Conservation (phyloP, 2,888 invertebrate species). For the Aporophyla nigra region DNA sequence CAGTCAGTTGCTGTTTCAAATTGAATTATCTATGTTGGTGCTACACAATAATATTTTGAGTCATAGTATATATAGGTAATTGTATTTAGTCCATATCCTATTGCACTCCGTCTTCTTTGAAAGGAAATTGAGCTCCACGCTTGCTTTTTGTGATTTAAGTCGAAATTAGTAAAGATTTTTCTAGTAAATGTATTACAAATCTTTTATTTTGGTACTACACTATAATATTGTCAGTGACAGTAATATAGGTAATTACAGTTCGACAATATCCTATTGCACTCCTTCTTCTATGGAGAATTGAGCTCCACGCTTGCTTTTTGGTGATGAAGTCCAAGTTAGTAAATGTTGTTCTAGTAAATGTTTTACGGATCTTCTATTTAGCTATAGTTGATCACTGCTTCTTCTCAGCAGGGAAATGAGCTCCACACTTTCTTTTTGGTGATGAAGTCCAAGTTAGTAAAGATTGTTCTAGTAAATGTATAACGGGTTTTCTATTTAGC, state of each 20-base stretch:
- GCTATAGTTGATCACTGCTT: neutral
- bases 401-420: neutral
- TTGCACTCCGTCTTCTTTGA: too few species aligned
- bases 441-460: too few species aligned
- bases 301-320: neutral
- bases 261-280: neutral
- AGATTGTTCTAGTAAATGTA: too few species aligned
- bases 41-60: neutral
- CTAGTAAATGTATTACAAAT: too few species aligned
- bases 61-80: neutral
- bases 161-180: too few species aligned
- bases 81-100: too few species aligned
- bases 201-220: neutral
- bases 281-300: neutral
- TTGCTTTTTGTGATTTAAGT: too few species aligned
- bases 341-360: too few species aligned
- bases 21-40: conserved; percentile 20
- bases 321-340: too few species aligned
- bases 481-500: too few species aligned
- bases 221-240: neutral
- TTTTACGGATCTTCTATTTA: too few species aligned
- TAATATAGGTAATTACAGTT: neutral
- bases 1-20: conserved; percentile 15
- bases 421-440: neutral
- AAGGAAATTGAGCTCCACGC: too few species aligned